These are phyloP conservation scores for Lagorchestes hirsutus DNA, from an alignment of 2,797 vertebrate species.

Conservation along the genomic window DNA sequence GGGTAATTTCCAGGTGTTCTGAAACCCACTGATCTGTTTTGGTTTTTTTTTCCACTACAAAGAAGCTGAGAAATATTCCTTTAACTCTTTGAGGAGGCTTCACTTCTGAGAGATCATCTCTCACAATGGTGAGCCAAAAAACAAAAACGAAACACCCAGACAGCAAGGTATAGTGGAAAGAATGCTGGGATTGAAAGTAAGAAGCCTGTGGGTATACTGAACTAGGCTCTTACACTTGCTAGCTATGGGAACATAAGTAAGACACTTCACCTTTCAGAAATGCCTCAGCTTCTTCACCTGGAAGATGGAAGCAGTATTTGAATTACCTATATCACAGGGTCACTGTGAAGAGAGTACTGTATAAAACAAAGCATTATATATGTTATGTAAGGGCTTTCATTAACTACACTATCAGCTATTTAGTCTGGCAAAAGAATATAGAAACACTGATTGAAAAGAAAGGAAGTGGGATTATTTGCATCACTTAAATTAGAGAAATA, in stretches of 20 bases:
- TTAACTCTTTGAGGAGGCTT: no score
- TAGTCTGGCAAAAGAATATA: not conserved
- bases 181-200: not conserved
- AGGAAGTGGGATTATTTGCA: slow-evolving; percentile 19
- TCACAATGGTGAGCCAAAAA: not conserved
- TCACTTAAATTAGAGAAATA: slow-evolving; percentile 55
- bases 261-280: not conserved
- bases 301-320: not conserved
- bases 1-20: not conserved
- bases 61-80: not conserved
- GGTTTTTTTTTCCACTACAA: not conserved
- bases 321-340: not conserved
- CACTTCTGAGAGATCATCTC: no score
- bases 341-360: not conserved
- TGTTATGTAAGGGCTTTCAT: not conserved
- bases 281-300: not conserved
- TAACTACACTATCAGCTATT: not conserved
- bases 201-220: not conserved
- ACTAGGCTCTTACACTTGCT: not conserved
- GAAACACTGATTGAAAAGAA: not conserved
- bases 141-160: not conserved
- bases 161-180: not conserved
- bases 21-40: not conserved
- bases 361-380: not conserved
- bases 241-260: not conserved